Percentiles rank a stretch among this genome's conserved stretches.
Conservation (phyloP, 2,113 vertebrate genomes). For the Oryctolagus cuniculus region DNA sequence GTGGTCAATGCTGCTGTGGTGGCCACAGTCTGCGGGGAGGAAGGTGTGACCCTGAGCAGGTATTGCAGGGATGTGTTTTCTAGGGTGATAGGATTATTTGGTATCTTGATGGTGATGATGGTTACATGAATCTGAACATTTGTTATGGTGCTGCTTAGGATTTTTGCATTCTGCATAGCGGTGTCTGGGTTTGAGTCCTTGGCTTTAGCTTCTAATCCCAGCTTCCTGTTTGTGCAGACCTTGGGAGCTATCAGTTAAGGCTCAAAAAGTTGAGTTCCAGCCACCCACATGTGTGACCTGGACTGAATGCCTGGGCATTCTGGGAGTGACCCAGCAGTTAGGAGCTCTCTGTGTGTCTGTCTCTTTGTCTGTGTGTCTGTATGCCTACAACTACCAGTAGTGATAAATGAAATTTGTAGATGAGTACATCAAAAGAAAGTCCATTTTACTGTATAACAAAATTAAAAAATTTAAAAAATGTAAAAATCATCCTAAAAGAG, state of each 20-base stretch:
- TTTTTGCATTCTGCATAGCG: no score
- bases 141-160: neutral
- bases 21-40: neutral
- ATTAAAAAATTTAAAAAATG: neutral
- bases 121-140: neutral
- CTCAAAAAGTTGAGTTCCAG: no score
- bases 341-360: no score
- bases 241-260: no score
- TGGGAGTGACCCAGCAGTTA: no score
- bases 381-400: no score
- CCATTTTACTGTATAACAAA: conserved; percentile 26
- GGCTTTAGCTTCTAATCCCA: no score
- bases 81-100: neutral
- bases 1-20: neutral
- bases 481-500: neutral
- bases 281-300: no score
- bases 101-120: neutral
- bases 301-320: no score
- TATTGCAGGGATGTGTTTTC: neutral
- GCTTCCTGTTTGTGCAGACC: no score
- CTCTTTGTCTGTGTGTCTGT: no score
- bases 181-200: no score
- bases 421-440: neutral
- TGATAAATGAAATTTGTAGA: neutral
- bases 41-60: neutral